Base-by-base conservation (phyloP, 1,140 invertebrate genomes). In the Drosophila asahinai region DNA sequence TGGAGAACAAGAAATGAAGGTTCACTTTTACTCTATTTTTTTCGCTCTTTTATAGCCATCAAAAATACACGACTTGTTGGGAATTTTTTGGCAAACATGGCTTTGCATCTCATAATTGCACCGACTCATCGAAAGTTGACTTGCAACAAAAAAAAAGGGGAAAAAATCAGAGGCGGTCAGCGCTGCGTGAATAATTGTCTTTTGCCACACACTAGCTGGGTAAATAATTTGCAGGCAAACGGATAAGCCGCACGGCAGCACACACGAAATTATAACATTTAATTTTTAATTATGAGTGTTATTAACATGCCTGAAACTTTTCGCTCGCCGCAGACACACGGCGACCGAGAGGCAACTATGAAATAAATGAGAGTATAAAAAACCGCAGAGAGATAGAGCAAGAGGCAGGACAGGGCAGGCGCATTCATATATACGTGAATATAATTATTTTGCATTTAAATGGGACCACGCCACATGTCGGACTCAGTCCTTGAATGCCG, bases 251-350 rank as follows among this genome's bases (percentile, higher is more conserved):
- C 82, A 86, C 68, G 64, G 77, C 57, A 84, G 82, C 83, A 78
- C 83, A 87, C 73, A 84, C 59, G 62, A 81, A 84, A 90, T 89
- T 78, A 87, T 75, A 78, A 68, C 73, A 84, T 89, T 87, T 89
- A 84, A 87, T 87, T 84, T 89, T 87, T 87, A 87, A 87, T 87
- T 87, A 87, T 89, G 83, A 84, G 77, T 81, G 73, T 79, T 89
- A 89, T 87, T 89, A 87, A 87, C 83, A 87, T 89, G 65, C 72
- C 72, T 67, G 84, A 68, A 87, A 87, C 73, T 84, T 84, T 80
- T 81, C 58, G 66, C 84, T 81, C 27, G 63, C 83, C 84, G 40
- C 80, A 80, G 66, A 78, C 83, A 70, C 75, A 60, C 58, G 73
- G 40, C 68, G 57, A 49, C 36, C 27, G 25, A 38, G 51, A 42